Evolutionary conservation across 2,888 invertebrate genomes (phyloP), one percentile per base, ranked within the genome.

Genomic region (Himalopsyche japonica): DNA sequence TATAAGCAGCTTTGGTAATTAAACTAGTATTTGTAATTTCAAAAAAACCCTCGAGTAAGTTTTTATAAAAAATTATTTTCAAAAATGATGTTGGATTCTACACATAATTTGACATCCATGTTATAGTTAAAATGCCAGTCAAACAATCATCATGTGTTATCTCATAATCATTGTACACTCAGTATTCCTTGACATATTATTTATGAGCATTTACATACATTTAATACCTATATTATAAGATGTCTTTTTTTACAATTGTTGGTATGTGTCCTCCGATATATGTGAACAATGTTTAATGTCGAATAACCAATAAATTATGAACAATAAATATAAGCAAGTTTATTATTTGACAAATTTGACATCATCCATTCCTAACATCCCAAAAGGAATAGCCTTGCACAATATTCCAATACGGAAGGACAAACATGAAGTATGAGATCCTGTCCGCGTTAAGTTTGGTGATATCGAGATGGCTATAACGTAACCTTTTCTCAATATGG

Each of bases 271-370:
- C 85, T 86, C 76, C 82, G 84, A 57, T 80, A 49, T 85, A 82
- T 84, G 84, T 85, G 82, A 85, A 85, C 84, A 86, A 85, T 82
- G 80, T 85, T 86, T 76, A 80, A 82, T 84, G 83, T 85, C 85
- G 80, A 86, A 82, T 86, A 86, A 86, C 86, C 86, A 86, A 86
- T 86, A 86, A 86, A 86, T 84, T 82, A 85, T 85, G 80, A 85
- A 85, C 78, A 82, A 85, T 80, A 82, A 81, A 49, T 32, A 32
- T 32, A 48, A 79, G 18, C 1, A 30, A 27, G 49, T 34, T 8
- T 34, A 48, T 49, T 79, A 20, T 32, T 79, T 79, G 15, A 18
- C 34, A 77, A 10, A 37, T 37, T 18, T 37, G 37, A 37, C 32
- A 34, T 32, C 34, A 12, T 37, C 20, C 77, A 77, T 20, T 77